phyloP scores from a whole-genome alignment of 2,888 invertebrate genomes.

The Drosophila fulvimacula region DNA sequence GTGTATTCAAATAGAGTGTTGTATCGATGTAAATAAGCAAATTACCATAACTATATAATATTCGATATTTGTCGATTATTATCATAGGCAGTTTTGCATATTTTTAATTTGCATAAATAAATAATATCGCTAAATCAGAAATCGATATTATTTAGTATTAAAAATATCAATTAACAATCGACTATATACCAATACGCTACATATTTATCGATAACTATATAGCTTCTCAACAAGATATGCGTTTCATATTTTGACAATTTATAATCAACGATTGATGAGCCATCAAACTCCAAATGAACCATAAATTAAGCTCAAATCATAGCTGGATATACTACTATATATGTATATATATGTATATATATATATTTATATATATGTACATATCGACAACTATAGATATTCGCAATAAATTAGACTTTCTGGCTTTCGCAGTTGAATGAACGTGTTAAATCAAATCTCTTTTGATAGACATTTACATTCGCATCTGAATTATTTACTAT shows the following conservation, averaged over 20 bases:
- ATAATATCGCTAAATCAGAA: too few species aligned
- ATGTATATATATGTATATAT: background rate
- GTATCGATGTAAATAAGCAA: background rate
- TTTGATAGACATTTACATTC: constrained; percentile 50
- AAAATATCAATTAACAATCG: too few species aligned
- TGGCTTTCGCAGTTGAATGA: background rate
- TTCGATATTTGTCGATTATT: too few species aligned
- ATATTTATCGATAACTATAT: background rate
- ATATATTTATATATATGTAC: background rate
- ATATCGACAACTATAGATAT: background rate
- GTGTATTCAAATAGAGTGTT: background rate
- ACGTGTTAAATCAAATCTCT: constrained; percentile 26
- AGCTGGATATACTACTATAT: background rate
- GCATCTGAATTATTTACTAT: constrained; percentile 36
- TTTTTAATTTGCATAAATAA: too few species aligned
- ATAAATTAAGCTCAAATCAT: background rate
- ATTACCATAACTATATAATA: background rate
- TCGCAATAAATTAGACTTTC: background rate
- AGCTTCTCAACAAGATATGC: background rate
- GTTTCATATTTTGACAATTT: background rate
- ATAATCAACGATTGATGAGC: background rate
- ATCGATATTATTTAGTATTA: too few species aligned
- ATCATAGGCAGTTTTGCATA: too few species aligned
- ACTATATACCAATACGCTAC: background rate
- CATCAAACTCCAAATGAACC: background rate